Percentiles rank a stretch among this genome's conserved stretches.
These are phyloP conservation scores for Leptinotarsa peninsularis DNA, from an alignment of 2,888 invertebrate genomes.

Conservation along the genomic window DNA sequence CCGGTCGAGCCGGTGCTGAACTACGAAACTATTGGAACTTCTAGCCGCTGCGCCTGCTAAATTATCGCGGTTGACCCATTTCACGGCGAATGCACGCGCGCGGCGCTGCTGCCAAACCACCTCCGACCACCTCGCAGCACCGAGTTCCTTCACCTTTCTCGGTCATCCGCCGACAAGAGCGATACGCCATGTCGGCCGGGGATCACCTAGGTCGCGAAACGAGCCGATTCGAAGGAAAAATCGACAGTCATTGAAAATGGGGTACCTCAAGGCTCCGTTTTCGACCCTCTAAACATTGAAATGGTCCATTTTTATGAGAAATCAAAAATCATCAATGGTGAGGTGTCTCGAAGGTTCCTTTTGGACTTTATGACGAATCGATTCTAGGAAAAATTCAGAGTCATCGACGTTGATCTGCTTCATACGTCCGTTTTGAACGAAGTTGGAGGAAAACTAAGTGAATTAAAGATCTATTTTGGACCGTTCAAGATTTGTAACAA, in stretches of 20 bases:
- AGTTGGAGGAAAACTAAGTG: too few relatives aligned
- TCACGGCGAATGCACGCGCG: slow-evolving; percentile 24
- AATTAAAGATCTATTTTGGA: too few relatives aligned
- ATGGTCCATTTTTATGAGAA: too few relatives aligned
- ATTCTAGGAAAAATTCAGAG: too few relatives aligned
- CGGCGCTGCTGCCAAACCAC: slow-evolving; percentile 19
- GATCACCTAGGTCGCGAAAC: slow-evolving; percentile 16
- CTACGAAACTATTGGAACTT: slow-evolving; percentile 5
- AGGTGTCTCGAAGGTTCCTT: too few relatives aligned
- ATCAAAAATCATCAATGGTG: too few relatives aligned
- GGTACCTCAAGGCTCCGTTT: slow-evolving; percentile 12
- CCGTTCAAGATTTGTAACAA: too few relatives aligned
- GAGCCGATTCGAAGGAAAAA: slow-evolving; percentile 3
- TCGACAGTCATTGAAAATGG: neutral
- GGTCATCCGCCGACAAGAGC: slow-evolving; percentile 22
- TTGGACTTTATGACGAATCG: too few relatives aligned
- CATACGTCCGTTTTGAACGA: too few relatives aligned
- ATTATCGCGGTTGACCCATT: slow-evolving; percentile 28
- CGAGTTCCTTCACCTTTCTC: slow-evolving; percentile 25
- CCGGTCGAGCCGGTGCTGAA: slow-evolving; percentile 5
- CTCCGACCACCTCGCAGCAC: neutral
- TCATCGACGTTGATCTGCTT: too few relatives aligned
- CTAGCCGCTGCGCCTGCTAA: slow-evolving; percentile 14
- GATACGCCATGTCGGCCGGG: slow-evolving; percentile 9
- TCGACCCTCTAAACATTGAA: neutral